phyloP scores from a whole-genome alignment of 1,140 invertebrate genomes.

The Drosophila bifasciata region DNA sequence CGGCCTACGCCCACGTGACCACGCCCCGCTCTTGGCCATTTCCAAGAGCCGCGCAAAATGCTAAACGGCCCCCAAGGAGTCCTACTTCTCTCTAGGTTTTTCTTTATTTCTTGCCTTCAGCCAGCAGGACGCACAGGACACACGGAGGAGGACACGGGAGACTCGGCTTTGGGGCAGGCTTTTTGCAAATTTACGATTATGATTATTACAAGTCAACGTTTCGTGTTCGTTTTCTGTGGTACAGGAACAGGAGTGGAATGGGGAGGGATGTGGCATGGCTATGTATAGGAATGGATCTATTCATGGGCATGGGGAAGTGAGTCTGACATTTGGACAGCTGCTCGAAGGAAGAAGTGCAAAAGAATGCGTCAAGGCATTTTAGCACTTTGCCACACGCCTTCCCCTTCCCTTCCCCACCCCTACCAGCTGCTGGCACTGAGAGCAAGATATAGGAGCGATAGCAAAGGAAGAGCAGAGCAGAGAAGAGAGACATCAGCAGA shows the following conservation, averaged over 20 bases:
- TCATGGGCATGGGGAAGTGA: constrained; percentile 30
- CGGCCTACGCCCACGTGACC: constrained; percentile 22
- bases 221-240: constrained; percentile 13
- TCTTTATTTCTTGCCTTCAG: constrained; percentile 4
- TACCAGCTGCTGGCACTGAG: neutral
- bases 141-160: constrained; percentile 2
- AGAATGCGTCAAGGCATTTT: constrained; percentile 78
- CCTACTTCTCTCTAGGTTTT: constrained; percentile 5
- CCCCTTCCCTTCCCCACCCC: neutral
- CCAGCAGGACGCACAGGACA: constrained; percentile 13
- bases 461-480: too few species aligned
- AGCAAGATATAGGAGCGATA: too few species aligned
- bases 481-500: constrained; percentile 10
- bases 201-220: constrained; percentile 83
- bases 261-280: neutral
- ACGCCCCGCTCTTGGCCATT: constrained; percentile 21
- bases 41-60: constrained; percentile 61
- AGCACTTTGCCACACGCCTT: constrained; percentile 45
- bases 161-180: constrained; percentile 53
- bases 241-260: fast-evolving
- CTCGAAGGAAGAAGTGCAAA: constrained; percentile 60
- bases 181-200: constrained; percentile 83
- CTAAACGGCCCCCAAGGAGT: constrained; percentile 79
- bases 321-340: constrained; percentile 68
- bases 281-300: constrained; percentile 40